Percentiles rank a stretch among this genome's conserved stretches.
These are phyloP conservation scores for Yponomeuta evonymella DNA, from an alignment of 2,888 invertebrate genomes.

Conservation along the genomic window DNA sequence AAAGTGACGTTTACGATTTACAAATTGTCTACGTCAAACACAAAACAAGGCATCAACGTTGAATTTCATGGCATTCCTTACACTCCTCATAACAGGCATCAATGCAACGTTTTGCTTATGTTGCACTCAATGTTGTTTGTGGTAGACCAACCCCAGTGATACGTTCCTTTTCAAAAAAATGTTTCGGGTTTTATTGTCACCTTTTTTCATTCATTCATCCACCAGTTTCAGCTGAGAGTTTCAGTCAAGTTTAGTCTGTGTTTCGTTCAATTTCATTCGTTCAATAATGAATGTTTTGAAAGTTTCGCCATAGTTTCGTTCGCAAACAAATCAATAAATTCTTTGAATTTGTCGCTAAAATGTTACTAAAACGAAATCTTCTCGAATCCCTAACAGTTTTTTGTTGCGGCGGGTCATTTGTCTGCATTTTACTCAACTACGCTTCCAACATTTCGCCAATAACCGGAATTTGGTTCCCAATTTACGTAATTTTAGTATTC, in stretches of 20 bases:
- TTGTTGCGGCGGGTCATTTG: conserved; percentile 45
- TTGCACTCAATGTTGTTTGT: no score
- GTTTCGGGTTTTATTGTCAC: no score
- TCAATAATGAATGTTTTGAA: neutral
- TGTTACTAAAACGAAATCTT: conserved; percentile 56
- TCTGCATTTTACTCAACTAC: conserved; percentile 52
- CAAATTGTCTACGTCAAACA: conserved; percentile 3
- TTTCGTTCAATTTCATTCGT: no score
- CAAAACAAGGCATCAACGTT: neutral
- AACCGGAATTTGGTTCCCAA: conserved; percentile 59
- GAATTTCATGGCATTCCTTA: no score
- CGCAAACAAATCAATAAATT: conserved; percentile 10
- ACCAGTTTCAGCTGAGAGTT: neutral
- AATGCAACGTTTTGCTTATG: no score
- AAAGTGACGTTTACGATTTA: conserved; percentile 22
- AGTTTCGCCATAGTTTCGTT: neutral
- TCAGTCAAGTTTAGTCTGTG: no score
- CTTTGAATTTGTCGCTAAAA: conserved; percentile 28
- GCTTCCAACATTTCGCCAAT: conserved; percentile 60
- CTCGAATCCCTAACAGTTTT: conserved; percentile 48
- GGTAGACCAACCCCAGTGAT: no score
- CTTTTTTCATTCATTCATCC: neutral
- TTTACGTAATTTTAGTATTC: conserved; percentile 57
- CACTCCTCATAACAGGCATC: no score
- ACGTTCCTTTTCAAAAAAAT: no score